Evolutionary conservation across 2,888 invertebrate species (phyloP).

Genomic region (Parnassius smintheus): DNA sequence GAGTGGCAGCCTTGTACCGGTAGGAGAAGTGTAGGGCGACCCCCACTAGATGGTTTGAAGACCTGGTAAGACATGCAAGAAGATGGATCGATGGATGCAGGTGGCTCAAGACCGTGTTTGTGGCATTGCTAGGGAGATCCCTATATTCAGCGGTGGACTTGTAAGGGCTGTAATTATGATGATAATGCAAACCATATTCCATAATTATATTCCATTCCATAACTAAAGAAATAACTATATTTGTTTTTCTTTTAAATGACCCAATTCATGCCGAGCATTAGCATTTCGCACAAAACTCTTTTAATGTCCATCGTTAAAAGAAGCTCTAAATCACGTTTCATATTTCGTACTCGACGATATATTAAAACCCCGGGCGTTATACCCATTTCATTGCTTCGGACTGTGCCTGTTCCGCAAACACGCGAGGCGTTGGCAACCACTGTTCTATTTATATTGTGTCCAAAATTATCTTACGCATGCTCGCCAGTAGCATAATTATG

Average conservation of each 20-base stretch:
- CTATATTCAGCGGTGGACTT: too few species aligned
- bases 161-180: too few species aligned
- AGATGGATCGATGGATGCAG: too few species aligned
- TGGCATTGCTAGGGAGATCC: too few species aligned
- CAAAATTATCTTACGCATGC: constrained; percentile 14
- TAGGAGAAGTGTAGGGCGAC: too few species aligned
- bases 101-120: too few species aligned
- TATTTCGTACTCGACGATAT: constrained; percentile 3
- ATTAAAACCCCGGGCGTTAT: constrained; percentile 10
- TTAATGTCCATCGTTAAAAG: constrained; percentile 6
- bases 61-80: too few species aligned
- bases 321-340: constrained; percentile 11
- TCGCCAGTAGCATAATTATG: constrained; percentile 6
- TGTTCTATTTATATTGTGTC: constrained; percentile 14
- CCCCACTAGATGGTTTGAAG: too few species aligned
- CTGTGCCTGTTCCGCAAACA: constrained; percentile 6
- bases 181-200: too few species aligned
- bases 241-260: background rate
- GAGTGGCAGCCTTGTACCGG: too few species aligned
- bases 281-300: constrained; percentile 3
- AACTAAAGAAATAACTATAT: too few species aligned
- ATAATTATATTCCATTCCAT: too few species aligned
- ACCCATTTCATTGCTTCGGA: constrained; percentile 1
- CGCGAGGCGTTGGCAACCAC: constrained; percentile 1
- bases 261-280: constrained; percentile 1